phyloP scores from a whole-genome alignment of 2,797 vertebrate species.

The Semaprochilodus insignis region DNA sequence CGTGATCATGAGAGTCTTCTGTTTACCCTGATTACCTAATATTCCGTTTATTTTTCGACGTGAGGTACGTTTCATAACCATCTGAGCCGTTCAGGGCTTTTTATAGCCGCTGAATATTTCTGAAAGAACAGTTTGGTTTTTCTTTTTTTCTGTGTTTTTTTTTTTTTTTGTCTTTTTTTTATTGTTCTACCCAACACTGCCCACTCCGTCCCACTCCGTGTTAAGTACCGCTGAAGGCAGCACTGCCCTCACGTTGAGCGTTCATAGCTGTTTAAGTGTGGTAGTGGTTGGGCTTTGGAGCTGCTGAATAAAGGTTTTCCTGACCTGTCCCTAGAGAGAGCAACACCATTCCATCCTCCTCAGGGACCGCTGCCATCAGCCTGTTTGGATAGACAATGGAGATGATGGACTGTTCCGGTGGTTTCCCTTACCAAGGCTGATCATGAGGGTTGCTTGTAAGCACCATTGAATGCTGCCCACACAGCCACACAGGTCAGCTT shows the following conservation, averaged over 20 bases:
- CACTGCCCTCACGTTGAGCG: constrained; percentile 32
- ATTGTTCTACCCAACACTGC: constrained; percentile 34
- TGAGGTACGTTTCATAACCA: constrained; percentile 56
- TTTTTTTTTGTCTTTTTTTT: not conserved
- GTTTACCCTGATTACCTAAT: constrained; percentile 49
- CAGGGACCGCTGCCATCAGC: constrained; percentile 5
- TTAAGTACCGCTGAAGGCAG: constrained; percentile 51
- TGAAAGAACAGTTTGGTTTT: constrained; percentile 46
- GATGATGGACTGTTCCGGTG: constrained; percentile 70
- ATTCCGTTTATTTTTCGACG: constrained; percentile 50
- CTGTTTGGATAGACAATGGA: constrained; percentile 64
- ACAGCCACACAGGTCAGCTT: constrained; percentile 29
- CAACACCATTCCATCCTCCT: constrained; percentile 42
- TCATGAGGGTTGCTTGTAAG: constrained; percentile 64
- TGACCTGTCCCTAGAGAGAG: constrained; percentile 39
- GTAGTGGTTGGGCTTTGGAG: constrained; percentile 22
- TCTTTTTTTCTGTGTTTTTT: no score
- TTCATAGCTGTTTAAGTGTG: constrained; percentile 32
- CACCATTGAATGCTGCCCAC: constrained; percentile 65
- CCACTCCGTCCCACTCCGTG: constrained; percentile 57
- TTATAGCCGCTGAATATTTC: constrained; percentile 53
- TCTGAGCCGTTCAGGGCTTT: constrained; percentile 54
- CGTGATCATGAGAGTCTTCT: constrained; percentile 21
- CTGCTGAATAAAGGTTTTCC: constrained; percentile 53
- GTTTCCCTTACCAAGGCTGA: constrained; percentile 66